Base-by-base conservation (phyloP, 2,797 vertebrate genomes). In the Labeo calbasu region DNA sequence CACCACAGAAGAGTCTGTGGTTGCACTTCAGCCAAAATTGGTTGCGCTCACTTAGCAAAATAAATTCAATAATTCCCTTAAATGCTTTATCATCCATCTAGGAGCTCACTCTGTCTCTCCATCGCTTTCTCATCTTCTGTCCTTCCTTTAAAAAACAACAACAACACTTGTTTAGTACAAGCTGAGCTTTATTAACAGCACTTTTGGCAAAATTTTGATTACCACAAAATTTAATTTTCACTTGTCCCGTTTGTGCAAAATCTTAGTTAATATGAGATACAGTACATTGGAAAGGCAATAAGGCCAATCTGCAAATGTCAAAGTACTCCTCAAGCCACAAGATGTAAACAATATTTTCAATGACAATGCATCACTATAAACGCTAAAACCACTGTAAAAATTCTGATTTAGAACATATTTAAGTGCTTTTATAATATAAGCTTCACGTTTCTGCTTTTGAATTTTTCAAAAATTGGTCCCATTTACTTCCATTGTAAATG, bases 11-110 rank as follows among this genome's bases (percentile, higher is more conserved):
- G 55, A 69, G 82, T 86, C 82, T 66, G 15, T 55, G 73, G 81
- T 83, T 86, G 83, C 36, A 82, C 70, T 89, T 84, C 85, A 86
- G 57, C 55, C 77, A 53, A 81, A 81, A 83, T 83, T 75, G 68
- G 79, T 86, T 89, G 86, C 88, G 82, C 85, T 86, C 87, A 89
- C 88, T 84, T 91, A 80, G 75, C 81, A 85, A 89, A 91, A 90
- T 86, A 71, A 84, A 77, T 86, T 87, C 81, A 87, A 86, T 92
- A 89, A 89, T 83, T 76, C 79, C 84, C 87, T 80, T 79, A 59
- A 91, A 77, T 81, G 57, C 57, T 86, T 82, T 85, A 81, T 75
- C 71, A 87, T 86, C 76, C 88, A 84, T 88, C 82, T 79, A 40
- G 75, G 19, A 57, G 19, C 51, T 71, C 17, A 53, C 66, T 70